phyloP scores from a whole-genome alignment of 1,140 invertebrate species.

The Drosophila ambigua region DNA sequence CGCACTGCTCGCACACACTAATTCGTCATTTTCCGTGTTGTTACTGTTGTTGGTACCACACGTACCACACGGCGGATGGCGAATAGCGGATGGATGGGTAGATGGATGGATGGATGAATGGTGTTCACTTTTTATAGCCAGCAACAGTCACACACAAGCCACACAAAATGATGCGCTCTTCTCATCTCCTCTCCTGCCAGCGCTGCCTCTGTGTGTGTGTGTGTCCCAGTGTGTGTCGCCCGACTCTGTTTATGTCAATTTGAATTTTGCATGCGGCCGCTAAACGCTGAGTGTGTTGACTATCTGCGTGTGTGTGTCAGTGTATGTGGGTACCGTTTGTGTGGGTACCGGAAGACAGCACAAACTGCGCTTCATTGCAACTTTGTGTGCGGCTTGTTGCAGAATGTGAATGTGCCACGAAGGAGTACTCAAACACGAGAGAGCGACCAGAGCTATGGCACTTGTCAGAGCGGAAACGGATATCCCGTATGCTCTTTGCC shows the following conservation, averaged over 20 bases:
- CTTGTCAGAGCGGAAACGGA: conserved; percentile 75
- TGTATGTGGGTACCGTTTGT: conserved; percentile 11
- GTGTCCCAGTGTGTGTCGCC: conserved; percentile 2
- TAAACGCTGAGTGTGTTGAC: conserved; percentile 38
- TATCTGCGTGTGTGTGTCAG: conserved; percentile 8
- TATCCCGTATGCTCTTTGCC: conserved; percentile 76
- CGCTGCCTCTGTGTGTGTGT: neutral
- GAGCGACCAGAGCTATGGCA: conserved; percentile 17
- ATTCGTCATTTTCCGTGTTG: conserved; percentile 49
- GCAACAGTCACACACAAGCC: conserved; percentile 76
- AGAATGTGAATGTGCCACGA: conserved; percentile 2
- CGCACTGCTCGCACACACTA: neutral
- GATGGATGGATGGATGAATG: conserved; percentile 43
- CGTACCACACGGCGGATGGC: conserved; percentile 19
- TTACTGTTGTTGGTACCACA: conserved; percentile 59
- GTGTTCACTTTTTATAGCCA: conserved; percentile 69
- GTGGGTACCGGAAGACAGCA: conserved; percentile 51
- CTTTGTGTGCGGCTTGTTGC: conserved; percentile 39
- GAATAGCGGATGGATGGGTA: neutral
- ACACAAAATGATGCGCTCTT: conserved; percentile 70
- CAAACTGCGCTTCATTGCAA: conserved; percentile 79
- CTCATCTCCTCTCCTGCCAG: conserved; percentile 7
- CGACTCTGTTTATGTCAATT: conserved; percentile 69
- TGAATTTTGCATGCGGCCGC: conserved; percentile 66
- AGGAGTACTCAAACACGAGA: conserved; percentile 13